These are phyloP conservation scores for Oreochromis tanganicae DNA, from an alignment of 2,113 vertebrate genomes.

Conservation along the genomic window DNA sequence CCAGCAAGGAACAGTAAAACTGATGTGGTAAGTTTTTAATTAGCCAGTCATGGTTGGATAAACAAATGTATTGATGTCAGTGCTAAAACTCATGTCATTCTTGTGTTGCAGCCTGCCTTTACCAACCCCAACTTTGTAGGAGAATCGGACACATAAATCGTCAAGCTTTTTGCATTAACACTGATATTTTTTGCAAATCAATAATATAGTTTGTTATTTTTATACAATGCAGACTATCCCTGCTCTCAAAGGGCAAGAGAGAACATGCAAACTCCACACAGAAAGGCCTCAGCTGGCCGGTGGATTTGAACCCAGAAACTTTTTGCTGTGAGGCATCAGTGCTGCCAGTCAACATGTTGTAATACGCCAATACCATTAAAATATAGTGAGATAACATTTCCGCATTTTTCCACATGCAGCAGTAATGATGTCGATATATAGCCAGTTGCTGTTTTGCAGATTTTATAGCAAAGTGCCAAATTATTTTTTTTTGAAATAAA, in stretches of 20 bases:
- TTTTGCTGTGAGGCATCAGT: not conserved
- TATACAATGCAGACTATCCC: not conserved
- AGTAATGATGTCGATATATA: not conserved
- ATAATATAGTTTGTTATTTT: not conserved
- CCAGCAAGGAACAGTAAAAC: not conserved
- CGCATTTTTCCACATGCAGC: not conserved
- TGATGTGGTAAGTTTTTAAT: slow-evolving; percentile 61
- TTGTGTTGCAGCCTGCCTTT: slow-evolving; percentile 67
- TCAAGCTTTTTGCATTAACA: slow-evolving; percentile 11
- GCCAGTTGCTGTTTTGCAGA: not conserved
- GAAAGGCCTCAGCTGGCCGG: not conserved
- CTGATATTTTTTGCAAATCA: not conserved
- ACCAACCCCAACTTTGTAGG: slow-evolving; percentile 69
- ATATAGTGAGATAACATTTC: not conserved
- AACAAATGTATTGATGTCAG: not conserved
- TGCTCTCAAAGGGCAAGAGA: not conserved
- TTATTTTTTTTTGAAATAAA: not conserved
- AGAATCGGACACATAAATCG: slow-evolving; percentile 53
- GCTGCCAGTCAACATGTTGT: not conserved
- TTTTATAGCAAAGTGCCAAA: not conserved
- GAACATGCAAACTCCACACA: not conserved
- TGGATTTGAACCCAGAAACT: not conserved
- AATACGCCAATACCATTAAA: not conserved
- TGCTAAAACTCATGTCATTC: not conserved
- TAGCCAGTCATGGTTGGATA: fast-evolving